Percentiles rank a stretch among this genome's conserved stretches.
Conservation (phyloP, 2,888 invertebrate species). For the Dynastes grantii region DNA sequence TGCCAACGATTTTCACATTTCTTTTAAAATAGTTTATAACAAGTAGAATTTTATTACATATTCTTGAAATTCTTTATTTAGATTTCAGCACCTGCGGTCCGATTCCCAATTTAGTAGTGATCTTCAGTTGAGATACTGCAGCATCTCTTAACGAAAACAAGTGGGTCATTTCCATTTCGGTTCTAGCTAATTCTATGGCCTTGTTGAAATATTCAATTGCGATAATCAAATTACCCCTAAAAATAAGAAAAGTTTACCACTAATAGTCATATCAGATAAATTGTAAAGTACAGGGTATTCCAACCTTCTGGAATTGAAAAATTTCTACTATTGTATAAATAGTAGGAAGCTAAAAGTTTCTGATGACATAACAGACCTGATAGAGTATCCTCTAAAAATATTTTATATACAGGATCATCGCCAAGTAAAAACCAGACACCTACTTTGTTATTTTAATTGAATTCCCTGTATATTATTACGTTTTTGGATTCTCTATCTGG, state of each 20-base stretch:
- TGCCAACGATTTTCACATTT: conserved; percentile 50
- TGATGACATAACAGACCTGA: too few relatives aligned
- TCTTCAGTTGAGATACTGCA: conserved; percentile 89
- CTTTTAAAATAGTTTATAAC: conserved; percentile 44
- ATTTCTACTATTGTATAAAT: too few relatives aligned
- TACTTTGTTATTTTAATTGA: too few relatives aligned
- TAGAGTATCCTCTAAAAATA: too few relatives aligned
- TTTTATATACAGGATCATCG: too few relatives aligned
- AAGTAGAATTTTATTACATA: conserved; percentile 43
- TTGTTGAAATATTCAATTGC: conserved; percentile 92
- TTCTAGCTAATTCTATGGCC: conserved; percentile 88
- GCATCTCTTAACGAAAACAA: conserved; percentile 92
- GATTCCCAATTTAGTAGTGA: conserved; percentile 83
- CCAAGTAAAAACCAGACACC: too few relatives aligned
- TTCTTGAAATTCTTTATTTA: conserved; percentile 19
- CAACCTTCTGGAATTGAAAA: too few relatives aligned
- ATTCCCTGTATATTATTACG: too few relatives aligned
- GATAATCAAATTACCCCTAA: conserved; percentile 85
- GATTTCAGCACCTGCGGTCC: conserved; percentile 55
- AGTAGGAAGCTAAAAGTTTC: too few relatives aligned
- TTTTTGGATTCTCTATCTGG: too few relatives aligned
- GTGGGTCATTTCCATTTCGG: conserved; percentile 92
- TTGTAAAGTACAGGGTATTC: too few relatives aligned
- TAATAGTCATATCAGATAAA: too few relatives aligned
- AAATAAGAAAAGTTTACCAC: conserved; percentile 58